A percentile compares a stretch with the other conserved stretches of the same genome.
These are phyloP conservation scores for Calephelis nemesis DNA, from an alignment of 1,140 invertebrate species.

Conservation along the genomic window DNA sequence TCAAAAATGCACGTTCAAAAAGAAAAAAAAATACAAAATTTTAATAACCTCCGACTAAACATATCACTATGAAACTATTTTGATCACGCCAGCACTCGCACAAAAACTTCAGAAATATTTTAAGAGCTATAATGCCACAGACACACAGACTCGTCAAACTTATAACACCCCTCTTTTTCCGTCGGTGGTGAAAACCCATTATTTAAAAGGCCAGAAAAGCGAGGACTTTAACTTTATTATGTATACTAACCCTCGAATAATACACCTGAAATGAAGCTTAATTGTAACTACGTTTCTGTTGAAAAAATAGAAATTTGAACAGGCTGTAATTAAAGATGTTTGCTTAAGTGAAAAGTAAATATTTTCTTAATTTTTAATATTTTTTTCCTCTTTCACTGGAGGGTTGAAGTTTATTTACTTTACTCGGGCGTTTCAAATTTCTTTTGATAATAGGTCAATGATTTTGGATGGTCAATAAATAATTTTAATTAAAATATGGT, in stretches of 20 bases:
- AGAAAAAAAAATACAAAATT: too few relatives aligned
- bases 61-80: too few relatives aligned
- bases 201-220: slow-evolving; percentile 6
- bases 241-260: slow-evolving; percentile 70
- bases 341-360: slow-evolving; percentile 75
- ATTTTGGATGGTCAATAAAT: slow-evolving; percentile 33
- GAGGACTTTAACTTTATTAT: slow-evolving; percentile 54
- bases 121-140: not conserved
- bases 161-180: not conserved
- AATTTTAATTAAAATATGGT: too few relatives aligned
- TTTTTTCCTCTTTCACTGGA: slow-evolving; percentile 56
- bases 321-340: slow-evolving; percentile 76
- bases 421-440: slow-evolving; percentile 38
- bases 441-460: not conserved
- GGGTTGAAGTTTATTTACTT: slow-evolving; percentile 75
- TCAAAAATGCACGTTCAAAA: too few relatives aligned
- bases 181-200: not conserved
- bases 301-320: slow-evolving; percentile 76
- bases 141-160: not conserved
- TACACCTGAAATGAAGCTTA: slow-evolving; percentile 74
- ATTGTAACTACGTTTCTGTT: slow-evolving; percentile 64
- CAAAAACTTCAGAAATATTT: not conserved
- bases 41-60: too few relatives aligned
- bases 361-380: slow-evolving; percentile 77
- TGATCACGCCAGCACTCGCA: too few relatives aligned